Evolutionary conservation across 2,113 vertebrate species (phyloP), one percentile per base, ranked within the genome.

Genomic region (Rhinogobius similis): DNA sequence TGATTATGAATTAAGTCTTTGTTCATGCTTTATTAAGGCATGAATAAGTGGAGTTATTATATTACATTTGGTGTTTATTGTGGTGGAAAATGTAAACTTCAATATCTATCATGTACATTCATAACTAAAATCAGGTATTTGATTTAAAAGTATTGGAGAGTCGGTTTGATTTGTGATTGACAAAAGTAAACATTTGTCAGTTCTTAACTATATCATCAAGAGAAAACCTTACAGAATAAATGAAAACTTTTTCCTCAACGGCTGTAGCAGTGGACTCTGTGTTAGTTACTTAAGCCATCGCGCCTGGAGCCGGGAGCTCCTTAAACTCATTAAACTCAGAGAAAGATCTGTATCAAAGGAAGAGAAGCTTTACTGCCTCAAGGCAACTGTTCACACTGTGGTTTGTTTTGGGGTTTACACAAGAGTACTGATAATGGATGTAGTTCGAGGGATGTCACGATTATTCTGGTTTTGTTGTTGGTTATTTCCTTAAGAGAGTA

Each of bases 281-380:
- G 32, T 61, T 48, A 41, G 61, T 46, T 21, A 65, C n/a, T 41
- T 29, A 77, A 10, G 1, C 39, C 11, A 12, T 41, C 6, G 10
- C 10, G 38, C 32, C 32, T 36, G 32, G 32, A 36, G 32, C 32
- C 32, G 32, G 29, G 2, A 5, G 27, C 41, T 52, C 70, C 38
- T 62, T 11, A 46, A 72, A 72, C 43, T 65, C 13, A 62, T 69
- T 80, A 75, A 65, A 72, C 38, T n/a, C 5, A 64, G 43, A 8
- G 29, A 66, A 73, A 53, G 38, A 48, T 62, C 24, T 68, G 46
- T 39, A 61, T 66, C 24, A 67, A 27, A 62, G 48, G 23, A 16
- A 46, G 50, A 48, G 32, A 48, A 14, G 43, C 48, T 66, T 66
- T 68, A 69, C 32, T 59, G 75, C 69, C 59, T 76, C 1, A 5